These are phyloP conservation scores for Sminthurinus aureus DNA, from an alignment of 2,888 invertebrate species.

Conservation along the genomic window DNA sequence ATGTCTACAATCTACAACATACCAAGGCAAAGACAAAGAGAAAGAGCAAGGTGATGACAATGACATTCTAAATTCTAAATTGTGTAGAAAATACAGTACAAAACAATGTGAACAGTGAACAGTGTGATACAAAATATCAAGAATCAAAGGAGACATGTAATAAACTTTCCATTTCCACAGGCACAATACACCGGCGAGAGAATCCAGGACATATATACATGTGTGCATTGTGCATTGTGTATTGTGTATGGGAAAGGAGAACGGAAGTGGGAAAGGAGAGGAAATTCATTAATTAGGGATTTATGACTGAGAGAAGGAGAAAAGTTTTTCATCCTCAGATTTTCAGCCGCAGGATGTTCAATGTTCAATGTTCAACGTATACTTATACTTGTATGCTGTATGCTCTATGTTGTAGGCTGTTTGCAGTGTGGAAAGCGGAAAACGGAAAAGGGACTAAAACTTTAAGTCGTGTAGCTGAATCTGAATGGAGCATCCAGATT, in stretches of 20 bases:
- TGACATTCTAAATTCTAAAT: too few species aligned
- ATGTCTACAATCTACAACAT: too few species aligned
- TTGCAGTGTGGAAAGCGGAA: neutral
- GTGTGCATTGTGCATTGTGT: neutral
- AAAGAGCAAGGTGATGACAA: too few species aligned
- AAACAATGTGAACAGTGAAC: too few species aligned
- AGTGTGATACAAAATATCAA: too few species aligned
- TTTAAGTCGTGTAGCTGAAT: neutral
- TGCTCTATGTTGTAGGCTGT: neutral
- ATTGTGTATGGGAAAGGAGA: neutral
- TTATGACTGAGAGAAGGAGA: slow-evolving; percentile 12
- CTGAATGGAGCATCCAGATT: neutral
- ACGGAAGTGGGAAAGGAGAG: neutral
- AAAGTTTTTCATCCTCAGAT: slow-evolving; percentile 21
- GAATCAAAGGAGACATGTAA: neutral
- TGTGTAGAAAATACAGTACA: too few species aligned
- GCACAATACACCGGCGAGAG: too few species aligned
- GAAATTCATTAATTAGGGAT: slow-evolving; percentile 51
- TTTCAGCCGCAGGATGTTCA: neutral
- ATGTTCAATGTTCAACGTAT: too few species aligned
- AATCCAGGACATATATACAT: neutral
- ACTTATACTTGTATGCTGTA: neutral
- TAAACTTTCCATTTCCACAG: neutral
- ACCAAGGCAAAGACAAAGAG: too few species aligned
- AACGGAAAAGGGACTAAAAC: neutral